Evolutionary conservation across 1,140 invertebrate genomes (phyloP), one percentile per base, ranked within the genome.

Genomic region (Hypsibius dujardini): DNA sequence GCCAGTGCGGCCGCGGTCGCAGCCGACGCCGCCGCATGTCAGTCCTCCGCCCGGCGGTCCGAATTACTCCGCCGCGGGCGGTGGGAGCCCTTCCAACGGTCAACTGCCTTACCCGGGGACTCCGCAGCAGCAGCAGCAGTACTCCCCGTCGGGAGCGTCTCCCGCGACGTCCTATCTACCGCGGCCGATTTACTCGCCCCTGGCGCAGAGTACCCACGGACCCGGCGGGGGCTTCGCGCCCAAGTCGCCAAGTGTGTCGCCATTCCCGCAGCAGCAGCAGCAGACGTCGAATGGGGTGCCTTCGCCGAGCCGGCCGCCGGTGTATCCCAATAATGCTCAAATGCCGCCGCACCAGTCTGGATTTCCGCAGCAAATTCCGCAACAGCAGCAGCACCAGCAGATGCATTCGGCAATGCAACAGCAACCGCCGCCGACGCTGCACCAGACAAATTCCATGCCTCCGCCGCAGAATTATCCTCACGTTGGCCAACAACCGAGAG

Each of bases 401-500:
- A 56, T 56, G 7, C 50, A 56, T 56, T n/a, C 50, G 28, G n/a
- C 50, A 56, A 56, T n/a, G 3, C 62, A 67, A 42, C 62, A 67
- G 62, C 62, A 67, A 12, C 42, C 62, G 42, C 62, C 62, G 42
- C 12, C 12, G 45, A 3, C 3, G 62, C 12, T 15, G 7, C 12
- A 7, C 12, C 12, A 3, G 12, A 67, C 12, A 15, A 67, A 15
- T 12, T 45, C 62, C 12, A 67, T 67, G 62, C 62, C 62, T 67
- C 62, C 62, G 7, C 62, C 62, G 12, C 12, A 15, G 62, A 67
- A 67, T 67, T 67, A 67, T 45, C 62, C 62, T 67, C 45, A 67
- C 62, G 3, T 7, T 67, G 12, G 3, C 3, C 12, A 12, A 15
- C 12, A 12, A 42, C 7, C 0, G 62, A 45, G 62, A 15, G 62